Conservation (phyloP, 2,888 invertebrate species). For the Mimas tiliae region DNA sequence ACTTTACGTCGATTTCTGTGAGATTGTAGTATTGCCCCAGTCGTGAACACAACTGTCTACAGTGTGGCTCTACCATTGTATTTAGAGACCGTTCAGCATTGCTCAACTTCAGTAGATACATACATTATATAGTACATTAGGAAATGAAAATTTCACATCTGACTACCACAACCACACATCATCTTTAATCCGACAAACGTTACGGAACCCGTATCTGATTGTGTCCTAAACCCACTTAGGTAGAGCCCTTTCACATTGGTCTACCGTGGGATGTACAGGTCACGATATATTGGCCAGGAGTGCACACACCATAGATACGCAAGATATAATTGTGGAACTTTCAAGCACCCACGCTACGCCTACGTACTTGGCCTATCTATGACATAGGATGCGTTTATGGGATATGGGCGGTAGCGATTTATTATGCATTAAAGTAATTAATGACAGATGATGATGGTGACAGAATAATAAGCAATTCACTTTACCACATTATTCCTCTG, state of each 20-base stretch:
- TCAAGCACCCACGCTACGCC: constrained; percentile 77
- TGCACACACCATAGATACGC: constrained; percentile 63
- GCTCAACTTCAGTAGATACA: neutral
- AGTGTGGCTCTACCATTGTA: too few species aligned
- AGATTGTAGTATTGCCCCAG: too few species aligned
- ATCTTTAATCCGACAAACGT: constrained; percentile 69
- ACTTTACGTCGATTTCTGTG: too few species aligned
- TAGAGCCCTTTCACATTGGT: constrained; percentile 41
- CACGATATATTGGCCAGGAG: constrained; percentile 53
- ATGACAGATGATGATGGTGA: too few species aligned
- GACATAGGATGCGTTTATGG: constrained; percentile 54
- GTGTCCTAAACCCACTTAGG: constrained; percentile 58
- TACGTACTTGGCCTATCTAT: constrained; percentile 61
- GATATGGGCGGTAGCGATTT: constrained; percentile 37
- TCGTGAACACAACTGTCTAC: too few species aligned
- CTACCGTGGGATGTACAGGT: constrained; percentile 36
- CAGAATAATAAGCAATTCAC: too few species aligned
- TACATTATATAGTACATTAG: neutral
- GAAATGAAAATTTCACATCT: constrained; percentile 32
- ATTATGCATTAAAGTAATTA: too few species aligned
- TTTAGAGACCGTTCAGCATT: too few species aligned
- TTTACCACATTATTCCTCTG: neutral
- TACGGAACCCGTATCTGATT: constrained; percentile 69
- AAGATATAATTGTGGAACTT: constrained; percentile 76
- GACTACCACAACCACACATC: constrained; percentile 60